Conservation (phyloP, 1,140 invertebrate species). For the Hycleus phaleratus region DNA sequence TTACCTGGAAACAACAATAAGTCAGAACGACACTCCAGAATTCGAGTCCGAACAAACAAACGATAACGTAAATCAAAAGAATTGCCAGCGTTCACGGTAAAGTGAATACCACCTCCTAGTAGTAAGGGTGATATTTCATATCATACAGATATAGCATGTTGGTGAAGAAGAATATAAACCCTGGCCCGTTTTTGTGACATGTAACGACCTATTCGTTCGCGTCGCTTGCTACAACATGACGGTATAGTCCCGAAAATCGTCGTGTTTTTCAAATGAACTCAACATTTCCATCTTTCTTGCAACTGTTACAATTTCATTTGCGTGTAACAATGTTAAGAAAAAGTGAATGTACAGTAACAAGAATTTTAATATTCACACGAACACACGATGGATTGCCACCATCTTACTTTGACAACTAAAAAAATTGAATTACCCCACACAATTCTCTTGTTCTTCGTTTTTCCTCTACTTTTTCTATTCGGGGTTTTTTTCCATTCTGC, state of each 20-base stretch:
- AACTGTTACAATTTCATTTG: no score
- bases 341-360: no score
- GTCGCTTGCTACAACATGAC: conserved; percentile 16
- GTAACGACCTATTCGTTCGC: conserved; percentile 19
- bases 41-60: conserved; percentile 21
- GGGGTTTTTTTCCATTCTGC: conserved; percentile 8
- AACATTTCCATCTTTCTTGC: neutral
- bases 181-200: conserved; percentile 21
- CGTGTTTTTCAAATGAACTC: neutral
- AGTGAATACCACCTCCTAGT: conserved; percentile 27
- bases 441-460: no score
- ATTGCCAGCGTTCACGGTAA: conserved; percentile 27
- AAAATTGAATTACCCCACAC: no score
- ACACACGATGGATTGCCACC: no score
- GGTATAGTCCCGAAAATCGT: neutral
- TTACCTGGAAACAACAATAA: conserved; percentile 11
- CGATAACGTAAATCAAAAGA: conserved; percentile 29
- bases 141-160: conserved; percentile 24
- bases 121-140: conserved; percentile 23
- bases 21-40: conserved; percentile 11
- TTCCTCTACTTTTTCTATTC: no score
- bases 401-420: no score
- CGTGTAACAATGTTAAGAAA: no score
- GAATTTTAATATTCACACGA: no score
- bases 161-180: conserved; percentile 17